These are phyloP conservation scores for Zaprionus africanus DNA, from an alignment of 1,140 invertebrate genomes.

Conservation along the genomic window DNA sequence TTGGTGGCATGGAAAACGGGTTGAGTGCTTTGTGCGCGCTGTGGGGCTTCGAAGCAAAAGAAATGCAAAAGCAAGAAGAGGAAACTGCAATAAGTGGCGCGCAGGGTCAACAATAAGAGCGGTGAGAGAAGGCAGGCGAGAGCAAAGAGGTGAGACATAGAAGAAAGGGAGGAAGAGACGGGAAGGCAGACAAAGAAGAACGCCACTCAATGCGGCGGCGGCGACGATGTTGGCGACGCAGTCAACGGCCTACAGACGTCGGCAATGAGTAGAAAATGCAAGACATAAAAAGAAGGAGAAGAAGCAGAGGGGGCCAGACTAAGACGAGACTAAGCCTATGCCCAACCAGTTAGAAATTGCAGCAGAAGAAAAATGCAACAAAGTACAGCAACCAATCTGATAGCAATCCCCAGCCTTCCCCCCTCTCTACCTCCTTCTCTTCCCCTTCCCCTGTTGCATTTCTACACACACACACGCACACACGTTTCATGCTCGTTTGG, in stretches of 20 bases:
- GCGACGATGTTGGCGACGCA: conserved; percentile 47
- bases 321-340: conserved; percentile 53
- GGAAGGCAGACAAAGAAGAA: conserved; percentile 40
- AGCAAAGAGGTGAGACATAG: neutral
- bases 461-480: conserved; percentile 21
- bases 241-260: conserved; percentile 77
- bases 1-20: conserved; percentile 52
- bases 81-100: conserved; percentile 78
- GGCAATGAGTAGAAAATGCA: conserved; percentile 52
- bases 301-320: conserved; percentile 27
- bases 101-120: conserved; percentile 74
- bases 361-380: conserved; percentile 72
- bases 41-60: conserved; percentile 80
- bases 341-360: conserved; percentile 78
- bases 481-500: conserved; percentile 57
- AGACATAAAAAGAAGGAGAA: conserved; percentile 9
- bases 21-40: conserved; percentile 60
- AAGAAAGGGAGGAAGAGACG: conserved; percentile 17
- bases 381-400: conserved; percentile 77
- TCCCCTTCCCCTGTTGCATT: neutral
- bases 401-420: conserved; percentile 18
- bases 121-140: neutral
- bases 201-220: conserved; percentile 51
- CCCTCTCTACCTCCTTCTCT: neutral
- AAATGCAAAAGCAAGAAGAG: conserved; percentile 70